phyloP scores from a whole-genome alignment of 2,888 invertebrate species.

The Caenorhabditis japonica region DNA sequence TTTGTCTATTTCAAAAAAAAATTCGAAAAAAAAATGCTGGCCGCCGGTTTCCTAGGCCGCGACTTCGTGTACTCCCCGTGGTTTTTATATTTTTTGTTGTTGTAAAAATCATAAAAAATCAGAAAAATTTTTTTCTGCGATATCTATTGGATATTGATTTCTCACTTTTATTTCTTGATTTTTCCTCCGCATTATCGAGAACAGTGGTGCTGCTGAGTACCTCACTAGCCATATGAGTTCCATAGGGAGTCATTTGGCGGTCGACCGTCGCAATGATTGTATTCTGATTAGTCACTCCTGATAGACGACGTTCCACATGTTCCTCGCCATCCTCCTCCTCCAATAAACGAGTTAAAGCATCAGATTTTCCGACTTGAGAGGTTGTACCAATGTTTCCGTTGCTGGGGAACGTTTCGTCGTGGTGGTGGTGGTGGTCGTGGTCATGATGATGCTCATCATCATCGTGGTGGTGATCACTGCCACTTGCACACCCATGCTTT shows the following conservation, averaged over 20 bases:
- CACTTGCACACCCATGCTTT: neutral
- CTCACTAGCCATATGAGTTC: constrained; percentile 34
- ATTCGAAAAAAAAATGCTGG: too few relatives aligned
- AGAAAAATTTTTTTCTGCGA: neutral
- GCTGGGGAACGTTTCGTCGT: neutral
- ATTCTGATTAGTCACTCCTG: constrained; percentile 22
- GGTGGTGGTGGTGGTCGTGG: neutral
- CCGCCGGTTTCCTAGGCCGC: too few relatives aligned
- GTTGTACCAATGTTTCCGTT: neutral
- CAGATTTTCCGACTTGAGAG: neutral
- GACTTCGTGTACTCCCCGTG: too few relatives aligned
- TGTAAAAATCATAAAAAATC: too few relatives aligned
- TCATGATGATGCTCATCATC: neutral
- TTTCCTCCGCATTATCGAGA: neutral
- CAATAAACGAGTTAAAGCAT: constrained; percentile 20
- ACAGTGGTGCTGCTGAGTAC: constrained; percentile 9
- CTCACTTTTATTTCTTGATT: constrained; percentile 28
- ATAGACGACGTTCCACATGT: constrained; percentile 16
- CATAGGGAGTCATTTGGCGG: constrained; percentile 28
- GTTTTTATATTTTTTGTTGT: too few relatives aligned
- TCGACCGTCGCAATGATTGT: constrained; percentile 23
- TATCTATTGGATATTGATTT: neutral
- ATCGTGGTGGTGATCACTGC: constrained; percentile 10
- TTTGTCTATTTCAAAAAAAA: too few relatives aligned
- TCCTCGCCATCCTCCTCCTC: constrained; percentile 28